Conservation (phyloP, 2,888 invertebrate species). For the Brenthis ino region DNA sequence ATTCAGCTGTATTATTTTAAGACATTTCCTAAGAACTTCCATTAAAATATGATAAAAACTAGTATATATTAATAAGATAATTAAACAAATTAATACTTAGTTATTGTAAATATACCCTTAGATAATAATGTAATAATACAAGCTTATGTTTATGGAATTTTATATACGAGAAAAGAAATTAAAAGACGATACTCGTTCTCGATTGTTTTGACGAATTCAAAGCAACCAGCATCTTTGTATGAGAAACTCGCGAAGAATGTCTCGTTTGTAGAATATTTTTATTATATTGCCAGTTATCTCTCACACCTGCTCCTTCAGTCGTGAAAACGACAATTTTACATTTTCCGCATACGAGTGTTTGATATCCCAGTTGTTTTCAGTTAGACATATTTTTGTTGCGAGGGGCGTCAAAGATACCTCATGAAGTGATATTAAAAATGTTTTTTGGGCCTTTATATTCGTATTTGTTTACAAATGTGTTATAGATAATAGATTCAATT, state of each 20-base stretch:
- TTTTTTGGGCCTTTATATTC: conserved; percentile 27
- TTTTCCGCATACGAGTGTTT: conserved; percentile 65
- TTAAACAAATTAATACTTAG: too few relatives aligned
- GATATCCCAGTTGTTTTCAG: conserved; percentile 53
- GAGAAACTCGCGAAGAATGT: conserved; percentile 50
- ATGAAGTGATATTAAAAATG: conserved; percentile 39
- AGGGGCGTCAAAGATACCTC: conserved; percentile 45
- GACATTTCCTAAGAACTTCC: too few relatives aligned
- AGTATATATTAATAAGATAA: too few relatives aligned
- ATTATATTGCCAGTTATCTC: conserved; percentile 55
- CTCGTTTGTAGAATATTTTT: conserved; percentile 56
- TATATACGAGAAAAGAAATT: not conserved
- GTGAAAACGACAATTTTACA: conserved; percentile 77
- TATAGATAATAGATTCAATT: not conserved
- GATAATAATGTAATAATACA: not conserved
- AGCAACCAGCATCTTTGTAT: conserved; percentile 23
- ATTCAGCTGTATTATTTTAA: too few relatives aligned
- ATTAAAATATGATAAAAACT: too few relatives aligned
- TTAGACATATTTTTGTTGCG: conserved; percentile 48
- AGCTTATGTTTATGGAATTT: not conserved
- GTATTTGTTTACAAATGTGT: conserved; percentile 3
- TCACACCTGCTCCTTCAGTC: conserved; percentile 68
- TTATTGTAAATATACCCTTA: not conserved
- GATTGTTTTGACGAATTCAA: conserved; percentile 26
- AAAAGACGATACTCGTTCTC: conserved; percentile 1